Conservation (phyloP, 2,888 invertebrate species). For the Drosophila multiciliata region DNA sequence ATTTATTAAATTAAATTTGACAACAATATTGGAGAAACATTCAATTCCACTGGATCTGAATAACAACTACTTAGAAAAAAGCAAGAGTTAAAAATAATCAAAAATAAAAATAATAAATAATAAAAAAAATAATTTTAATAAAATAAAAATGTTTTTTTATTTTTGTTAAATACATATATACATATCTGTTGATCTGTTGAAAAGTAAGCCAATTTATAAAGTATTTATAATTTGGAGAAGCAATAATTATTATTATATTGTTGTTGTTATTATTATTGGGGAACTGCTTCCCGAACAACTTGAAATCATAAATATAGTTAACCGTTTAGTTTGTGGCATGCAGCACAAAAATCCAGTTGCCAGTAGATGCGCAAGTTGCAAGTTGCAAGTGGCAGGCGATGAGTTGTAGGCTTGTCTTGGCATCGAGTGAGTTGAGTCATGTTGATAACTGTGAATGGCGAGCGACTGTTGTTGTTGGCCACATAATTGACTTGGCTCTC, state of each 20-base stretch:
- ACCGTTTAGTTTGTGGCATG: constrained; percentile 48
- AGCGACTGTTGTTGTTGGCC: constrained; percentile 29
- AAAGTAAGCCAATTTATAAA: too few species aligned
- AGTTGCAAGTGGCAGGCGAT: constrained; percentile 19
- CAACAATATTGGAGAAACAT: too few species aligned
- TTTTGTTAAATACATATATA: too few species aligned
- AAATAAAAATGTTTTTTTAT: too few species aligned
- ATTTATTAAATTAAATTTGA: too few species aligned
- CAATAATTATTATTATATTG: not conserved
- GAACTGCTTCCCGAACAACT: constrained; percentile 63
- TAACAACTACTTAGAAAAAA: too few species aligned
- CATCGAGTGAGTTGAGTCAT: constrained; percentile 52
- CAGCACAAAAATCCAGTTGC: constrained; percentile 32
- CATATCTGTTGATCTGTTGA: too few species aligned
- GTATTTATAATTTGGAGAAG: too few species aligned
- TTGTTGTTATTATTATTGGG: constrained; percentile 26
- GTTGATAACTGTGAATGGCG: constrained; percentile 59
- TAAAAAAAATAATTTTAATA: too few species aligned
- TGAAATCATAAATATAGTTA: constrained; percentile 64
- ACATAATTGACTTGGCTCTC: constrained; percentile 62
- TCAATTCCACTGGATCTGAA: too few species aligned
- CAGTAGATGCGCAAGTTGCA: constrained; percentile 21
- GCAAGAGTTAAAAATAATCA: too few species aligned
- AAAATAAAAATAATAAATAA: too few species aligned
- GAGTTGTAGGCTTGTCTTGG: constrained; percentile 21